Evolutionary conservation across 2,113 vertebrate species (phyloP), one percentile per base, ranked within the genome.

Genomic region (Sebastes fasciatus): DNA sequence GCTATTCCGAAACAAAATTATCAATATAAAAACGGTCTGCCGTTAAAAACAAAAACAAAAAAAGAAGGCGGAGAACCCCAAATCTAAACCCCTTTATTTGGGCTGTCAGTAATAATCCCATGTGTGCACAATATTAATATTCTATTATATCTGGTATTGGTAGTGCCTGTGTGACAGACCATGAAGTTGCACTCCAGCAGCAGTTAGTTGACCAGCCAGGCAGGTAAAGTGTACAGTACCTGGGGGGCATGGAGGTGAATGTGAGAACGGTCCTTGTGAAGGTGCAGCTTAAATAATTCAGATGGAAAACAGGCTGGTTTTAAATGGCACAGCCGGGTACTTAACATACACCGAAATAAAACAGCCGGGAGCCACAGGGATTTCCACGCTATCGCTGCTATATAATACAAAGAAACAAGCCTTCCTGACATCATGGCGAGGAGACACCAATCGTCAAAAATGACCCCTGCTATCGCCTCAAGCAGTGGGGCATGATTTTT

Each of bases 271-370:
- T 60, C 86, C 46, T 46, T 76, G 82, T 74, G 83, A 82, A 86
- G 80, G 84, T 63, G 82, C 42, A 57, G 62, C 55, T 90, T 95
- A 79, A 94, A 94, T 94, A 91, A 95, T 94, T 94, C 83, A 94
- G 81, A 91, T 90, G 92, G 91, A 94, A 94, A 94, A 89, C 88
- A 71, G 76, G 60, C 54, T 5, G 75, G 83, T 86, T 89, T 92
- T 86, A 87, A 90, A 91, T 79, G 84, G 78, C 70, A 34, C 58
- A 16, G 64, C 49, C 60, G 62, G 65, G 66, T 68, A 81, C 85
- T 89, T 90, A 85, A 83, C 84, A 81, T 70, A 79, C 55, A 71
- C 61, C 8, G 43, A 68, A 74, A 79, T 73, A 74, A 90, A 84
- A 83, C 68, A 74, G 61, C 65, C 16, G 0, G 54, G 54, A 81